Evolutionary conservation across 2,113 vertebrate genomes (phyloP), one percentile per base, ranked within the genome.

Genomic region (Pteropus alecto): DNA sequence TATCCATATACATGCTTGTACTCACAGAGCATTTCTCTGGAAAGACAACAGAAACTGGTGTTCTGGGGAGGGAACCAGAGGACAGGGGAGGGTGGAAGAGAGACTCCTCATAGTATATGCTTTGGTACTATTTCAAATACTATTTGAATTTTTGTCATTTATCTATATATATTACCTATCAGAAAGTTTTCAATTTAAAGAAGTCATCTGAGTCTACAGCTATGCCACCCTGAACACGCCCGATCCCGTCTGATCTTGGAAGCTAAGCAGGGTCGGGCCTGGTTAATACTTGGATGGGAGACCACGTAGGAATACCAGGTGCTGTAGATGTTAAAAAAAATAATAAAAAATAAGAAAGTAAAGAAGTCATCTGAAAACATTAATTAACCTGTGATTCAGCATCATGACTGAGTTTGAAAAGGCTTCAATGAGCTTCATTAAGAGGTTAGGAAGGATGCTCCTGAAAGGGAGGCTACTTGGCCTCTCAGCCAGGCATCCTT

Each of bases 1-100:
- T 26, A 24, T 16, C 65, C 2, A 58, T 2, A 22, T 0, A 1
- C 15, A 13, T 7, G 16, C 71, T 51, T 8, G 5, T 19, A 71
- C 33, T 60, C 60, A 71, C 9, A 38, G 0, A 41, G 71, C 7
- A 15, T 51, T 89, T 84, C 71, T 73, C 46, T 11, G n/a, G 22
- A 61, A 74, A 77, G 71, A 70, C 19, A 76, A 63, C n/a, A 79
- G 30, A 61, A 93, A 54, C 30, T 56, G 35, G 6, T 46, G 3
- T 67, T 70, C 51, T 35, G 8, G 41, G 11, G 54, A 61, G 51
- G 18, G 26, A 33, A 68, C 11, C 16, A 30, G 30, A 41, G 21
- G 63, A 28, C 46, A 3, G 16, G 5, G 48, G 8, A 56, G 16
- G 41, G 12, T 54, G 13, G 70, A 58, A 67, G 73, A 33, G 16